Evolutionary conservation across 30 jellyfish, hydroid and myxozoan genomes (phyloP).

Genomic region (Aurelia sp.): DNA sequence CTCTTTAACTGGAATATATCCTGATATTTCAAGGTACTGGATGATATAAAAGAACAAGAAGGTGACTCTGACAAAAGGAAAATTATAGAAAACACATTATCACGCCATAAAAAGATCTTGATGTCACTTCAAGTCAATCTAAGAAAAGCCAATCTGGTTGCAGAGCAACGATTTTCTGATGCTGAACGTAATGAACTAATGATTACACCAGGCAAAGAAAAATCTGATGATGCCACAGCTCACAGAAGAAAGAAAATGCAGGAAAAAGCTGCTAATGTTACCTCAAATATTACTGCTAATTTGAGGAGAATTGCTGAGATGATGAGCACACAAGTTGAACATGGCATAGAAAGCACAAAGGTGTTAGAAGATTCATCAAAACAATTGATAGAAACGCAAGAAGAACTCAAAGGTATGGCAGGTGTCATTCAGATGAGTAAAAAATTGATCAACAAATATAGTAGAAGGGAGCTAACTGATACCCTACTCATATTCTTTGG

Average conservation of each 20-base stretch:
- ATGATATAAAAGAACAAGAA: constrained; percentile 33
- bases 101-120: constrained; percentile 40
- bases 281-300: constrained; percentile 78
- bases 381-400: constrained; percentile 81
- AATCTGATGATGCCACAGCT: not conserved
- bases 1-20: too few relatives aligned
- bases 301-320: constrained; percentile 78
- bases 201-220: not conserved
- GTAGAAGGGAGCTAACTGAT: constrained; percentile 89
- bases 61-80: constrained; percentile 2
- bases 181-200: constrained; percentile 50
- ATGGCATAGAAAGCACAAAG: constrained; percentile 77
- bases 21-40: constrained; percentile 19
- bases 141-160: constrained; percentile 64
- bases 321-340: constrained; percentile 91
- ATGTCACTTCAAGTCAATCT: constrained; percentile 48
- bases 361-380: constrained; percentile 81
- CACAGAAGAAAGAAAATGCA: constrained; percentile 56
- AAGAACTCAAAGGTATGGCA: constrained; percentile 89
- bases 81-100: not conserved
- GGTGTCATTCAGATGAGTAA: constrained; percentile 85
- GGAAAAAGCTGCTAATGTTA: constrained; percentile 55
- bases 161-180: constrained; percentile 54
- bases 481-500: constrained; percentile 89
- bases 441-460: constrained; percentile 81